A percentile compares a stretch with the other conserved stretches of the same genome.
These are phyloP conservation scores for Kryptolebias ocellatus DNA, from an alignment of 2,797 vertebrate genomes.

Conservation along the genomic window DNA sequence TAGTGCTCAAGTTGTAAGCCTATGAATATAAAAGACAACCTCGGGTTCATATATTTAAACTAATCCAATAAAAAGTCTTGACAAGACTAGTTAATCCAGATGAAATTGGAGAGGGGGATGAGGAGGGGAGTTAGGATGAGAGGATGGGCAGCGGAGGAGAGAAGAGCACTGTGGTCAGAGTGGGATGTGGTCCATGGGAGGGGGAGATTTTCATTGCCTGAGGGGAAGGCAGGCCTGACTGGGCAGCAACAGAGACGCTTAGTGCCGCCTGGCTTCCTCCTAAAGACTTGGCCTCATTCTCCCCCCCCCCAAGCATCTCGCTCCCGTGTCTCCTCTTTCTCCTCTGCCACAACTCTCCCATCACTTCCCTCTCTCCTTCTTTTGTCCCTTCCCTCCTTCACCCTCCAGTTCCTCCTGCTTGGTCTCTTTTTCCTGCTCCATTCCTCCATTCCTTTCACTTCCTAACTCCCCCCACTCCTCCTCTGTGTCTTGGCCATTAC, in stretches of 20 bases:
- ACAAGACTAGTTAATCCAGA: slow-evolving; percentile 38
- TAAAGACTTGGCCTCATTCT: slow-evolving; percentile 90
- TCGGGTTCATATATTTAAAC: slow-evolving; percentile 27
- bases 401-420: slow-evolving; percentile 77
- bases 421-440: slow-evolving; percentile 81
- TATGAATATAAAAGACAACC: slow-evolving; percentile 14
- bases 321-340: slow-evolving; percentile 79
- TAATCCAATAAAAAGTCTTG: slow-evolving; percentile 36
- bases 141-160: slow-evolving; percentile 36
- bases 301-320: slow-evolving; percentile 82
- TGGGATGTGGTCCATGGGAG: slow-evolving; percentile 21
- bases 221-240: slow-evolving; percentile 94
- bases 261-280: slow-evolving; percentile 97
- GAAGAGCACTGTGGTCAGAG: slow-evolving; percentile 32
- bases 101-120: slow-evolving; percentile 29
- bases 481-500: slow-evolving; percentile 91
- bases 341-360: slow-evolving; percentile 50
- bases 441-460: slow-evolving; percentile 77
- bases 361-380: slow-evolving; percentile 64
- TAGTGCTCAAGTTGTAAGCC: neutral
- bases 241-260: slow-evolving; percentile 95
- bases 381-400: slow-evolving; percentile 84
- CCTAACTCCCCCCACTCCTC: slow-evolving; percentile 29
- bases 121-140: slow-evolving; percentile 39
- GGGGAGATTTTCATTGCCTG: slow-evolving; percentile 85